These are phyloP conservation scores for Eristalis pertinax DNA, from an alignment of 2,888 invertebrate genomes.

Conservation along the genomic window DNA sequence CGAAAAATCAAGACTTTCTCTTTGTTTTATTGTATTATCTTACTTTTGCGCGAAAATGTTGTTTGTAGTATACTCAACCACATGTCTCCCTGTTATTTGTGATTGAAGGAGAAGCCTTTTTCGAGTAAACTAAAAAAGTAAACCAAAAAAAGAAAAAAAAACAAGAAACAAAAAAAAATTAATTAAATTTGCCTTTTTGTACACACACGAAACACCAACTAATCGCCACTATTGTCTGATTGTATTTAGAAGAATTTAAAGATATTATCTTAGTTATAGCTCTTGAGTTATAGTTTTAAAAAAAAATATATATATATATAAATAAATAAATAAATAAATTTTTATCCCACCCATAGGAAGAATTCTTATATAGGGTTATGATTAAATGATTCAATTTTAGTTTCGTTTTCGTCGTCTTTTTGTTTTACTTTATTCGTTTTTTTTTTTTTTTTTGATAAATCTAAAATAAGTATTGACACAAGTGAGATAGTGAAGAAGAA, in stretches of 20 bases:
- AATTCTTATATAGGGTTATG: slow-evolving; percentile 55
- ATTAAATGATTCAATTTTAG: neutral
- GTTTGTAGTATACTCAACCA: slow-evolving; percentile 35
- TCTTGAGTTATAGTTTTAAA: neutral
- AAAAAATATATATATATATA: neutral
- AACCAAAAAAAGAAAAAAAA: slow-evolving; percentile 23
- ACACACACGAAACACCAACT: slow-evolving; percentile 57
- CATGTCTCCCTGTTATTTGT: slow-evolving; percentile 40
- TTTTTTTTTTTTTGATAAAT: neutral
- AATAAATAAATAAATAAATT: neutral
- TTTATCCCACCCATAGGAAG: slow-evolving; percentile 62
- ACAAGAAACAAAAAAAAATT: no score
- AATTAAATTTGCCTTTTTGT: slow-evolving; percentile 64
- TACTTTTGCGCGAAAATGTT: slow-evolving; percentile 22
- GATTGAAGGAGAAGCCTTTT: slow-evolving; percentile 69
- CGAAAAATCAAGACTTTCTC: neutral
- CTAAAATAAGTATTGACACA: neutral
- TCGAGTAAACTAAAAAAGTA: slow-evolving; percentile 40
- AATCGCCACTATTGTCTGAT: slow-evolving; percentile 65
- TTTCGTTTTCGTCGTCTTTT: neutral
- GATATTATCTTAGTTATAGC: neutral
- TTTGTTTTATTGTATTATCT: slow-evolving; percentile 4
- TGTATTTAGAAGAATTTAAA: slow-evolving; percentile 60
- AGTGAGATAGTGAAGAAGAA: neutral
- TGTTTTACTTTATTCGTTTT: no score